Evolutionary conservation across 2,113 vertebrate species (phyloP).

Genomic region (Lamprotornis superbus): DNA sequence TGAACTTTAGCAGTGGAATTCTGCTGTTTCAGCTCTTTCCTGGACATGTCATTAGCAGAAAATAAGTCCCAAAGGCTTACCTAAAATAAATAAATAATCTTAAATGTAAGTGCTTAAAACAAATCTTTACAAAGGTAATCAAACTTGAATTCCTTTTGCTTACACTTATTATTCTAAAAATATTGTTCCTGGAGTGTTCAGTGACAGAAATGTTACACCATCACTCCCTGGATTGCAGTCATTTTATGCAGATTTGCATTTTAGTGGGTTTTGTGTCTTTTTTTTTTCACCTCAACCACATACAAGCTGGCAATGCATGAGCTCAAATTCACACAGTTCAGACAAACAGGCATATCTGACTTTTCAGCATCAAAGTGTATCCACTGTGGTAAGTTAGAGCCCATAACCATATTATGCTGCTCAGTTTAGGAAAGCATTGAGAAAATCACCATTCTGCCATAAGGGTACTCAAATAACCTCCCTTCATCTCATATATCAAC

Average conservation of each 20-base stretch:
- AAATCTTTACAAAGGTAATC: slow-evolving; percentile 59
- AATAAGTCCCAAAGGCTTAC: slow-evolving; percentile 52
- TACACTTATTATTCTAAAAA: slow-evolving; percentile 1
- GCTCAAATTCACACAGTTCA: not conserved
- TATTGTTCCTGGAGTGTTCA: not conserved
- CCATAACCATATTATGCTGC: not conserved
- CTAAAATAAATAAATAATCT: not conserved
- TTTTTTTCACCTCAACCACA: not conserved
- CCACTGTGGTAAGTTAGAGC: not conserved
- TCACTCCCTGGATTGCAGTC: not conserved
- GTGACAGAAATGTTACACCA: not conserved
- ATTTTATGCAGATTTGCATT: not conserved
- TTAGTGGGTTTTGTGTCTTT: not conserved
- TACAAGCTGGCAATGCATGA: not conserved
- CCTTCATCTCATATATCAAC: not conserved
- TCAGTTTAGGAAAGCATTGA: not conserved
- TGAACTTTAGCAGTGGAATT: slow-evolving; percentile 38
- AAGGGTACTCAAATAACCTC: not conserved
- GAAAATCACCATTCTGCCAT: not conserved
- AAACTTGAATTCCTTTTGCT: slow-evolving; percentile 23
- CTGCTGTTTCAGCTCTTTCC: slow-evolving; percentile 62
- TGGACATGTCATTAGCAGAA: slow-evolving; percentile 43
- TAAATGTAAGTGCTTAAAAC: slow-evolving; percentile 18
- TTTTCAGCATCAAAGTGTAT: not conserved
- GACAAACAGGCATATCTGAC: not conserved